Evolutionary conservation across 2,797 vertebrate species (phyloP).

Genomic region (Hapalemur alaotrensis): DNA sequence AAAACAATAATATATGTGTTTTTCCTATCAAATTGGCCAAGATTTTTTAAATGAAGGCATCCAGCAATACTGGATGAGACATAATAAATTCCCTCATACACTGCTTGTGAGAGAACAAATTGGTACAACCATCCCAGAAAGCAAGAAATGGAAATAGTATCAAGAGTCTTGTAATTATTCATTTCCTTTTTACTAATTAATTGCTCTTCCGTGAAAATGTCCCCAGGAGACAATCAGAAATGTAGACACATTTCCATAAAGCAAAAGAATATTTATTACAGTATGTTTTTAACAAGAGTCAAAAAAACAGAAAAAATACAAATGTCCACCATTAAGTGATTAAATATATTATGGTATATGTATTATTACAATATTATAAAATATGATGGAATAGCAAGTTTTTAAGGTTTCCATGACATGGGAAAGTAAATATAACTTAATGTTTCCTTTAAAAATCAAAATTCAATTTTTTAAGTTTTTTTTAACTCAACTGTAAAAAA

Average conservation of each 20-base stretch:
- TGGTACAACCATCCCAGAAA: not conserved
- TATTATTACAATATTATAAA: not conserved
- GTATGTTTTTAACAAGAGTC: not conserved
- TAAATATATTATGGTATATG: not conserved
- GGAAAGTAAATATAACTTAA: constrained; percentile 30
- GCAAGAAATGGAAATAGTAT: not conserved
- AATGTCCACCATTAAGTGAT: not conserved
- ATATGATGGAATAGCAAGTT: not conserved
- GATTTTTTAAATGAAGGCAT: constrained; percentile 7
- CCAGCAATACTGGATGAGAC: not conserved
- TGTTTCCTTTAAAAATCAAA: not conserved
- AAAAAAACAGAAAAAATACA: not conserved
- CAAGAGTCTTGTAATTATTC: constrained; percentile 15
- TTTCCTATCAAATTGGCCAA: constrained; percentile 7
- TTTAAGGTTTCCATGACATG: not conserved
- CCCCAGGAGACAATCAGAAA: constrained; percentile 53
- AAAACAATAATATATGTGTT: not conserved
- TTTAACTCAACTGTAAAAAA: not conserved
- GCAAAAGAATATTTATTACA: constrained; percentile 17
- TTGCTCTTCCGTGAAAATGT: constrained; percentile 50
- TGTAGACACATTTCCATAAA: constrained; percentile 23
- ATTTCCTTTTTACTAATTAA: constrained; percentile 53
- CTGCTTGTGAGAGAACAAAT: not conserved
- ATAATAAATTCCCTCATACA: not conserved
- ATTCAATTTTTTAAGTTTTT: not conserved